Evolutionary conservation across 1,140 invertebrate genomes (phyloP).

Genomic region (Drosophila rufa): DNA sequence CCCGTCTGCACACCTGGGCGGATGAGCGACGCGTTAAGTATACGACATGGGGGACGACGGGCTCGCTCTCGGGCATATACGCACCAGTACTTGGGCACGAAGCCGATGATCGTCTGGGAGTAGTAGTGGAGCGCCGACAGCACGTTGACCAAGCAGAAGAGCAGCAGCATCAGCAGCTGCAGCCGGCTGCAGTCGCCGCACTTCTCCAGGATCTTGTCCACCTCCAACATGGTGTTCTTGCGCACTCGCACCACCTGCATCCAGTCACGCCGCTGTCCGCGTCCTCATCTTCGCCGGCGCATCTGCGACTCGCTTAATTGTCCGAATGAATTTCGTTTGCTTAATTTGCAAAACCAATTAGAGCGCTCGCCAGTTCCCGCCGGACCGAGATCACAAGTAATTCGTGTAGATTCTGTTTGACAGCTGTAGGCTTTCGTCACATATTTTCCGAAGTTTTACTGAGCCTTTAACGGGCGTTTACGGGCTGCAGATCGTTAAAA

Average conservation of each 20-base stretch:
- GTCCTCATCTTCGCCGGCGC: constrained; percentile 15
- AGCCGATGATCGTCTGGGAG: constrained; percentile 86
- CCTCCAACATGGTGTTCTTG: constrained; percentile 58
- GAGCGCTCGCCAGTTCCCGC: constrained; percentile 8
- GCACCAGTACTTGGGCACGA: constrained; percentile 86
- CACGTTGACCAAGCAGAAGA: constrained; percentile 86
- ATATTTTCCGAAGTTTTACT: neutral
- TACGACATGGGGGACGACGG: neutral
- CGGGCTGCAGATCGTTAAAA: neutral
- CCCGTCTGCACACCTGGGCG: constrained; percentile 63
- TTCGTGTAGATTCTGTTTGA: constrained; percentile 43
- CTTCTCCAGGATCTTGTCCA: constrained; percentile 86
- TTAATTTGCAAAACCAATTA: constrained; percentile 68
- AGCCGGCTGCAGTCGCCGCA: constrained; percentile 88
- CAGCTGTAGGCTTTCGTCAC: constrained; percentile 23
- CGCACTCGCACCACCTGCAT: constrained; percentile 19
- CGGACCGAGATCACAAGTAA: constrained; percentile 23
- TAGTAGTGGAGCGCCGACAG: constrained; percentile 86
- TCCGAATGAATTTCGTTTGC: constrained; percentile 11
- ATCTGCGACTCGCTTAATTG: constrained; percentile 34
- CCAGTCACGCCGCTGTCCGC: constrained; percentile 3
- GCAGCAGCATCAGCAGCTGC: constrained; percentile 87
- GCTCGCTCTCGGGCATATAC: neutral
- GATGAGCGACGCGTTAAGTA: constrained; percentile 36
- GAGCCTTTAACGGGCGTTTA: neutral